Evolutionary conservation across 2,113 vertebrate species (phyloP).

Genomic region (Picathartes gymnocephalus): DNA sequence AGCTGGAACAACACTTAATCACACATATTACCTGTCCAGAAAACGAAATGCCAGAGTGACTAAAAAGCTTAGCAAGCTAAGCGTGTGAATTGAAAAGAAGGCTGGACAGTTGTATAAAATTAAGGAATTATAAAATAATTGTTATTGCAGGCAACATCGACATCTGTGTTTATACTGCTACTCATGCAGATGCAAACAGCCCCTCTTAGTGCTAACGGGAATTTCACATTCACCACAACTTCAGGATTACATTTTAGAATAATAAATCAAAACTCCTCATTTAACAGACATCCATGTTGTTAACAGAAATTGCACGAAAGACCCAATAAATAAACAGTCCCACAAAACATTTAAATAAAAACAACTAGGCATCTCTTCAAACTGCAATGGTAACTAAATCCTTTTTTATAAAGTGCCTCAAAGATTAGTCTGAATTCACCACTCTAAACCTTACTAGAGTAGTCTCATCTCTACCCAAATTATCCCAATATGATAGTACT

Average conservation of each 20-base stretch:
- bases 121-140: background rate
- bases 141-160: background rate
- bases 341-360: background rate
- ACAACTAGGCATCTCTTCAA: background rate
- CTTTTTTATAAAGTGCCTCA: background rate
- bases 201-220: background rate
- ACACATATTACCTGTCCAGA: slow-evolving; percentile 23
- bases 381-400: background rate
- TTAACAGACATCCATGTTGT: fast-evolving
- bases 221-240: background rate
- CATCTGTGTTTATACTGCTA: background rate
- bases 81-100: background rate
- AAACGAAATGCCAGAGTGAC: background rate
- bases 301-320: background rate
- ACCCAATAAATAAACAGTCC: background rate
- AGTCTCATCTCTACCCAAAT: too few relatives aligned
- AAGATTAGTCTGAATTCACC: background rate
- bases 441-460: too few relatives aligned
- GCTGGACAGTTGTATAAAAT: background rate
- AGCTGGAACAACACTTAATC: slow-evolving; percentile 22
- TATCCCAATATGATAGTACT: too few relatives aligned
- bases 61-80: slow-evolving; percentile 3
- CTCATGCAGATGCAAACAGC: slow-evolving; percentile 1
- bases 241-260: background rate
- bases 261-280: background rate